phyloP scores from a whole-genome alignment of 1,140 invertebrate genomes.

The Ruditapes philippinarum region DNA sequence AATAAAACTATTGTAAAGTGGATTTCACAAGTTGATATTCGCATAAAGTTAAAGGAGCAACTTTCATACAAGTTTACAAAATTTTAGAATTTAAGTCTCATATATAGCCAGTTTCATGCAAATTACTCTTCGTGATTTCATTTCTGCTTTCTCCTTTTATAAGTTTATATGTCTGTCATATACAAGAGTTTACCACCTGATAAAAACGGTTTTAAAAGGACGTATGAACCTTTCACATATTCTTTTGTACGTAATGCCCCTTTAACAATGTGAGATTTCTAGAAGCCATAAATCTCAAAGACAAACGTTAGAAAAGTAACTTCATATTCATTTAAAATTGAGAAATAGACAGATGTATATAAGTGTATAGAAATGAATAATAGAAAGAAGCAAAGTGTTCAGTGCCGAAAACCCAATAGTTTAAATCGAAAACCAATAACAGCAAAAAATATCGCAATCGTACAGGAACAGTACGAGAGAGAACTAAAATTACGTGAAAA shows the following conservation, averaged over 20 bases:
- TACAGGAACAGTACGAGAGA: constrained; percentile 7
- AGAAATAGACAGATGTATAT: background rate
- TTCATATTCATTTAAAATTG: background rate
- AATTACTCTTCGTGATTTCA: no score
- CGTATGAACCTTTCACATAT: no score
- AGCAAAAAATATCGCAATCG: constrained; percentile 14
- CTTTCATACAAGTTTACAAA: no score
- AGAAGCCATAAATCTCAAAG: background rate
- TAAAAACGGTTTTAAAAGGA: no score
- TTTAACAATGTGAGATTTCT: background rate
- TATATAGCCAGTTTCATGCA: no score
- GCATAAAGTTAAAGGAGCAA: background rate
- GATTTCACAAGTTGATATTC: background rate
- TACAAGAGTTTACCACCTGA: no score
- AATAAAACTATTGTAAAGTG: constrained; percentile 6
- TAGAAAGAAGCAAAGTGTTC: background rate
- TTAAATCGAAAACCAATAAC: background rate
- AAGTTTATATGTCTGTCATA: no score
- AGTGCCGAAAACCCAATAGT: background rate
- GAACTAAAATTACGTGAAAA: constrained; percentile 1
- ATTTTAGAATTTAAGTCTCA: no score
- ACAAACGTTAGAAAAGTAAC: background rate
- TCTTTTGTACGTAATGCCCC: no score
- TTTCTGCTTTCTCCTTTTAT: no score
- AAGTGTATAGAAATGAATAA: background rate